Base-by-base conservation (phyloP, 2,888 invertebrate genomes). In the Agonopterix arenella region DNA sequence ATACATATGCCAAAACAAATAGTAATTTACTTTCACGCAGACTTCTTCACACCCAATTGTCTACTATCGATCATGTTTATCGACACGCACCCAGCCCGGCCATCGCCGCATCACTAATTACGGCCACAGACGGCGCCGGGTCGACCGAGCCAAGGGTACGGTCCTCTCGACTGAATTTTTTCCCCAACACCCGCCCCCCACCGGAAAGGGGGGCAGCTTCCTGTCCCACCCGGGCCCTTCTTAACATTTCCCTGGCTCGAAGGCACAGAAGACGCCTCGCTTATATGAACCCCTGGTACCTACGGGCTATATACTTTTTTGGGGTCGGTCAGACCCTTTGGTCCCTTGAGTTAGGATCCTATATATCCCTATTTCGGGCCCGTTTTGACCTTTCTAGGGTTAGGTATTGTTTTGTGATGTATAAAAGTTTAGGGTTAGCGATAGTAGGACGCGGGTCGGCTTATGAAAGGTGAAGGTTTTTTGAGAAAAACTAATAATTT, bases 241-340 rank as follows among this genome's bases (percentile, higher is more conserved):
- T 88, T 88, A 88, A 84, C 84, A 83, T 84, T 84, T 80, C 83
- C 86, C 85, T 80, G 84, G 79, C 82, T 81, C 77, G 75, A 69
- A 79, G 82, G 84, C 83, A 82, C 83, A 77, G 80, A 80, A 86
- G 85, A 84, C 75, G 82, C 73, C 70, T 68, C 73, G 75, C 72
- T 74, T 84, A 84, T 82, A 83, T 84, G 84, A 72, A 69, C 70
- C 79, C 76, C 76, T 80, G 74, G 83, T 82, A 82, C 79, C 43
- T 43, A 80, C 66, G 77, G 76, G 79, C 78, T 88, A 85, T 86
- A 84, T 86, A 85, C 85, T 84, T 88, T 88, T 88, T 86, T 84
- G 84, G 84, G 84, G 76, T 81, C 80, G 81, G 73, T 67, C 75
- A 76, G 85, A 81, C 82, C 83, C 82, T 84, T 84, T 79, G 83